A percentile compares a stretch with the other conserved stretches of the same genome.
Evolutionary conservation across 1,140 invertebrate species (phyloP).

Genomic region (Aphelenchoides fujianensis): DNA sequence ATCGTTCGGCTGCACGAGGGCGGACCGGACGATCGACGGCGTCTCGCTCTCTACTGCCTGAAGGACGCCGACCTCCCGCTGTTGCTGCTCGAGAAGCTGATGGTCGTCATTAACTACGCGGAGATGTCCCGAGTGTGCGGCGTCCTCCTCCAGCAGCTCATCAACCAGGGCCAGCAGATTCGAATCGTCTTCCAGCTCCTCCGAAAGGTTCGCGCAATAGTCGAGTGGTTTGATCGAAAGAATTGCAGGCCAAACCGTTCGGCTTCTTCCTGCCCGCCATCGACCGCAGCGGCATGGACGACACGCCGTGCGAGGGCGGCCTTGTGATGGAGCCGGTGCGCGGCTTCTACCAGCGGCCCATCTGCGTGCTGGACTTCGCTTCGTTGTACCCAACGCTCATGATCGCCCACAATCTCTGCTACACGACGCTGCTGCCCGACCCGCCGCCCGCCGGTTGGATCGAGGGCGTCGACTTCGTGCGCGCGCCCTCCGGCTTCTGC

Average conservation of each 20-base stretch:
- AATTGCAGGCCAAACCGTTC: constrained; percentile 75
- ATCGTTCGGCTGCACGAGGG: constrained; percentile 90
- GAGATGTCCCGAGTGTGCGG: constrained; percentile 99
- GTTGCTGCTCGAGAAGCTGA: constrained; percentile 87
- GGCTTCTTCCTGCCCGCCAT: constrained; percentile 78
- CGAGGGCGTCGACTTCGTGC: not conserved
- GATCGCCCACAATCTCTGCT: constrained; percentile 99
- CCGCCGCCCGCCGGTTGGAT: constrained; percentile 68
- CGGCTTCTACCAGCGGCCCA: constrained; percentile 87
- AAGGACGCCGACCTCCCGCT: constrained; percentile 96
- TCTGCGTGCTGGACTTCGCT: constrained; percentile 97
- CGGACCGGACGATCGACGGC: constrained; percentile 65
- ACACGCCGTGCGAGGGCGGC: constrained; percentile 78
- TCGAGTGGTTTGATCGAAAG: constrained; percentile 47
- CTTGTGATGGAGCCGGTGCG: constrained; percentile 95
- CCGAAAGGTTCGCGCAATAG: constrained; percentile 70
- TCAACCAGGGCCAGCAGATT: constrained; percentile 95
- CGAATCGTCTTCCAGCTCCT: constrained; percentile 96
- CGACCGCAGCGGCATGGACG: constrained; percentile 62
- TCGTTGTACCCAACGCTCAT: constrained; percentile 99
- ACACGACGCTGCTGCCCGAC: constrained; percentile 79
- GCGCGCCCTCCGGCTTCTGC: not conserved
- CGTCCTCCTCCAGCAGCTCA: constrained; percentile 82
- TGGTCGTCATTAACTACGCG: constrained; percentile 99
- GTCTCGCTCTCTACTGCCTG: constrained; percentile 93